These are phyloP conservation scores for Dissostichus mawsoni DNA, from an alignment of 2,113 vertebrate species.

Conservation along the genomic window DNA sequence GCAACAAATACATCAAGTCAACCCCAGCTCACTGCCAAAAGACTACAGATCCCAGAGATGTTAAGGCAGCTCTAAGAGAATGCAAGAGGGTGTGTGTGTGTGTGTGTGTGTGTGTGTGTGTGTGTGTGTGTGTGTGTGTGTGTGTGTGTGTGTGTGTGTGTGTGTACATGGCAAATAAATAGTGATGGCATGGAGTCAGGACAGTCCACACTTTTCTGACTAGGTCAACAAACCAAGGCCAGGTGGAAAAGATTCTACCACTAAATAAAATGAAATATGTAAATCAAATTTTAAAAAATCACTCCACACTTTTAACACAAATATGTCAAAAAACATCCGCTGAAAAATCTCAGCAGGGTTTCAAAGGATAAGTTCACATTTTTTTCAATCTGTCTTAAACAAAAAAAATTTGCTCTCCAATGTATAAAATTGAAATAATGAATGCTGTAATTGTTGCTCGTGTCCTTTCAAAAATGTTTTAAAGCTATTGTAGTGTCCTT, in stretches of 20 bases:
- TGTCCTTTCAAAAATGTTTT: too few species aligned
- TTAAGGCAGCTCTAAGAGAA: constrained; percentile 41
- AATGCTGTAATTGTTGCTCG: neutral
- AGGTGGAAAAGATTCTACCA: neutral
- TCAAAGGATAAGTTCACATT: neutral
- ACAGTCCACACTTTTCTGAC: constrained; percentile 21
- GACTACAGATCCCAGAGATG: constrained; percentile 68
- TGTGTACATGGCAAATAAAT: constrained; percentile 22
- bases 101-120: neutral
- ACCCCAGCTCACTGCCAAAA: constrained; percentile 13
- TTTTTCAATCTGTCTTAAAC: neutral
- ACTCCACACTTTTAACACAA: constrained; percentile 13
- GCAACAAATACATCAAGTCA: constrained; percentile 36
- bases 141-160: neutral
- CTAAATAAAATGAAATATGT: constrained; percentile 17
- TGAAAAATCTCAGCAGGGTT: constrained; percentile 10
- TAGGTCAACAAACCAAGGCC: neutral
- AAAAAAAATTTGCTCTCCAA: too few species aligned
- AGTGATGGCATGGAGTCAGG: neutral
- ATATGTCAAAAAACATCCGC: neutral
- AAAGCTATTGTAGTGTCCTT: too few species aligned
- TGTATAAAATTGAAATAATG: neutral
- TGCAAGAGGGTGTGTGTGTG: constrained; percentile 1
- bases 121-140: neutral
- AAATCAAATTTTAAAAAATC: neutral